Evolutionary conservation across 2,113 vertebrate species (phyloP), one percentile per base, ranked within the genome.

Genomic region (Caloenas nicobarica): DNA sequence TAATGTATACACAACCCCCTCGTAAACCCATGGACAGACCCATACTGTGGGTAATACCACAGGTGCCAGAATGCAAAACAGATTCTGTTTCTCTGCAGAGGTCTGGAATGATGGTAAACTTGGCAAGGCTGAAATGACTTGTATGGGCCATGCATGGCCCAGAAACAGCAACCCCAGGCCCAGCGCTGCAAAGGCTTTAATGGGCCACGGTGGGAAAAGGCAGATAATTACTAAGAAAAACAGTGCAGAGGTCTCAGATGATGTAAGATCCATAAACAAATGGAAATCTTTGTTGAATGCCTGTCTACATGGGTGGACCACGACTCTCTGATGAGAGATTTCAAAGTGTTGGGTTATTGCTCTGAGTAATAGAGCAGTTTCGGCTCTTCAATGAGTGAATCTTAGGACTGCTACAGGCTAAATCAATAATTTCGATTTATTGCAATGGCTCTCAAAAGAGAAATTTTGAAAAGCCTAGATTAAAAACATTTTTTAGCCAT

Each of bases 381-480:
- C 28, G 0, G 74, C 94, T 84, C 90, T 48, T 51, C 51, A 69
- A 95, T 82, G 91, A 97, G 92, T 68, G 81, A 28, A 57, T 60
- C 87, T 81, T 36, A 86, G 81, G 24, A 70, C 22, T 73, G 88
- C 81, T 83, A n/a, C 31, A 3, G 88, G 95, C 76, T 64, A 89
- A 92, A 96, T 97, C 96, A 97, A 96, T 96, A 95, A 86, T 50
- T 90, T 65, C n/a, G 77, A 96, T 96, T 97, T 95, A 97, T 57
- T 83, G 71, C 78, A 50, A 91, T 28, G 51, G 84, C 68, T 94
- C 96, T 96, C 74, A 89, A 93, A 97, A 97, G 91, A 95, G 80
- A 97, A 94, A 97, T 91, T 86, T 96, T 71, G 58, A 95, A 97
- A 95, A 84, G 57, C 77, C 61, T 58, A 79, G 89, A 97, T 97